Conservation (phyloP, 2,888 invertebrate genomes). For the Dynastes hyllus region DNA sequence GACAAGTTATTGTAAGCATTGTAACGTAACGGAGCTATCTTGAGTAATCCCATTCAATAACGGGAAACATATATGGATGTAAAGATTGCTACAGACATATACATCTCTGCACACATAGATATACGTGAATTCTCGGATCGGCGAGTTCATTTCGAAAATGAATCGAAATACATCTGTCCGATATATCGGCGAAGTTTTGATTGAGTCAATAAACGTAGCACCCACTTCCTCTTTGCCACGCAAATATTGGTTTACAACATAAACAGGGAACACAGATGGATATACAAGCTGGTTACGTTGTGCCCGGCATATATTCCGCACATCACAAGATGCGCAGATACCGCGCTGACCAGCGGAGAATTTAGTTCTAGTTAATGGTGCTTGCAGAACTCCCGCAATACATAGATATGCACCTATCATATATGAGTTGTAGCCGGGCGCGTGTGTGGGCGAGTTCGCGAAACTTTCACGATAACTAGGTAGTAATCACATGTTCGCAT, state of each 20-base stretch:
- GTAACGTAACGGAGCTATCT: too few species aligned
- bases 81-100: too few species aligned
- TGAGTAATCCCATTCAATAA: too few species aligned
- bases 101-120: too few species aligned
- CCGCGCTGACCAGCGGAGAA: conserved; percentile 21
- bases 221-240: neutral
- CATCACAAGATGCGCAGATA: conserved; percentile 14
- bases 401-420: neutral
- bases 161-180: neutral
- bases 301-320: neutral
- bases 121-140: neutral
- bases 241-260: conserved; percentile 16
- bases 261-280: conserved; percentile 11
- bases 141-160: neutral
- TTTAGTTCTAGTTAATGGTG: conserved; percentile 22
- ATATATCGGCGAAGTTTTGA: conserved; percentile 21
- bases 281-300: conserved; percentile 24
- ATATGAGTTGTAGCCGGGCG: neutral
- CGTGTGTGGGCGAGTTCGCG: neutral
- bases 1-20: too few species aligned
- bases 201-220: conserved; percentile 25
- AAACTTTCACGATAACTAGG: neutral
- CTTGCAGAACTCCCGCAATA: conserved; percentile 3
- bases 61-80: neutral
- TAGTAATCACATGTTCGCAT: too few species aligned